Conservation (phyloP, 2,797 vertebrate species). For the Enteromius mattozi region DNA sequence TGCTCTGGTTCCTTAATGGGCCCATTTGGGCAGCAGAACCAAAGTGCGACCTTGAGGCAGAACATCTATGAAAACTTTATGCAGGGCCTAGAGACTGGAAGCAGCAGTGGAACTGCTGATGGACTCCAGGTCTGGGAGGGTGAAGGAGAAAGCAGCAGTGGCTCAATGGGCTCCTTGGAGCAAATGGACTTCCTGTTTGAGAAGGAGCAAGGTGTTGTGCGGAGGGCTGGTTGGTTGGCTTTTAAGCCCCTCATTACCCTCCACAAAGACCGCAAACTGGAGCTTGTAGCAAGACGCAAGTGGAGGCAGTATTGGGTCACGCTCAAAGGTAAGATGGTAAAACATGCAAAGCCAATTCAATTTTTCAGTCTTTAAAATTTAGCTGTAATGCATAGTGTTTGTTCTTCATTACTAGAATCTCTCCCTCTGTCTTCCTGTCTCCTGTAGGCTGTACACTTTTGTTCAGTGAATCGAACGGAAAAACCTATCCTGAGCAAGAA, state of each 20-base stretch:
- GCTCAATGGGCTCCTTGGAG: constrained; percentile 84
- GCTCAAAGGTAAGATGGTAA: constrained; percentile 84
- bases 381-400: background rate
- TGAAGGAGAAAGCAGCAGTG: constrained; percentile 78
- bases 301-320: constrained; percentile 95
- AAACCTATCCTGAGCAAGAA: constrained; percentile 78
- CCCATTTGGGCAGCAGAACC: constrained; percentile 65
- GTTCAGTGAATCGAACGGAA: constrained; percentile 89
- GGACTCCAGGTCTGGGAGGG: constrained; percentile 68
- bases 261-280: constrained; percentile 89
- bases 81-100: constrained; percentile 87
- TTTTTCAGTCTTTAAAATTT: background rate
- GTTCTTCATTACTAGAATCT: background rate
- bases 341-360: background rate
- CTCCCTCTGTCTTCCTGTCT: background rate
- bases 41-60: constrained; percentile 72
- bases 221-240: constrained; percentile 91
- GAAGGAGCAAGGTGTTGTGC: constrained; percentile 90
- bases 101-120: constrained; percentile 65
- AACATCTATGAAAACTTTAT: constrained; percentile 94
- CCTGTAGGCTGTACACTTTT: constrained; percentile 86
- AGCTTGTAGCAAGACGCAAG: constrained; percentile 85
- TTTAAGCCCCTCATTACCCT: constrained; percentile 90
- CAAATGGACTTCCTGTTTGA: constrained; percentile 88
- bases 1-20: constrained; percentile 72